phyloP scores from a whole-genome alignment of 2,888 invertebrate species.

The Nudaria mundana region DNA sequence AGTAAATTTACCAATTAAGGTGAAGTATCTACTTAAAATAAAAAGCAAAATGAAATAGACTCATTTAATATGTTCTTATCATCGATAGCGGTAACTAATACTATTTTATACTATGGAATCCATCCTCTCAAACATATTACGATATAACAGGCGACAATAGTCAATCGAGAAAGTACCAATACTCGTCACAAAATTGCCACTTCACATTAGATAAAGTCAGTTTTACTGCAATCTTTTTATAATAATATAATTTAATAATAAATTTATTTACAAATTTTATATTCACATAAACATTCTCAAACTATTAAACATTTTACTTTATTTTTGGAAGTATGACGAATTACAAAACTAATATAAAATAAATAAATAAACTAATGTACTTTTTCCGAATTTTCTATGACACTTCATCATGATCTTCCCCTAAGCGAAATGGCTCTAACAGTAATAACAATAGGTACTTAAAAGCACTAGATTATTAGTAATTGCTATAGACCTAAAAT shows the following conservation, averaged over 20 bases:
- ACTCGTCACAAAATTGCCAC: slow-evolving; percentile 15
- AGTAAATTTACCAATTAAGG: too few relatives aligned
- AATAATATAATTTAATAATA: background rate
- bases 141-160: too few relatives aligned
- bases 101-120: slow-evolving; percentile 45
- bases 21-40: slow-evolving; percentile 15
- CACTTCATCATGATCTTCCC: background rate
- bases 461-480: slow-evolving; percentile 20
- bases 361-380: background rate
- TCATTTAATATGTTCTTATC: slow-evolving; percentile 53
- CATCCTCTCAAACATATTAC: slow-evolving; percentile 14
- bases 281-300: background rate
- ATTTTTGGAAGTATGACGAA: slow-evolving; percentile 6
- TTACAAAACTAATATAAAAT: background rate
- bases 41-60: slow-evolving; percentile 31
- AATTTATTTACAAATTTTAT: background rate
- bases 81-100: slow-evolving; percentile 53
- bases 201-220: slow-evolving; percentile 11
- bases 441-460: slow-evolving; percentile 9
- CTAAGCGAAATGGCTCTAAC: slow-evolving; percentile 17
- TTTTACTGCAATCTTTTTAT: background rate
- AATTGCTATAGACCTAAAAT: slow-evolving; percentile 37
- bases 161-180: slow-evolving; percentile 16
- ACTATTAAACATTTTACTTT: background rate
- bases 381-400: background rate